These are phyloP conservation scores for Rambutsinella grinnellia DNA, from an alignment of 2,888 invertebrate species.

Conservation along the genomic window DNA sequence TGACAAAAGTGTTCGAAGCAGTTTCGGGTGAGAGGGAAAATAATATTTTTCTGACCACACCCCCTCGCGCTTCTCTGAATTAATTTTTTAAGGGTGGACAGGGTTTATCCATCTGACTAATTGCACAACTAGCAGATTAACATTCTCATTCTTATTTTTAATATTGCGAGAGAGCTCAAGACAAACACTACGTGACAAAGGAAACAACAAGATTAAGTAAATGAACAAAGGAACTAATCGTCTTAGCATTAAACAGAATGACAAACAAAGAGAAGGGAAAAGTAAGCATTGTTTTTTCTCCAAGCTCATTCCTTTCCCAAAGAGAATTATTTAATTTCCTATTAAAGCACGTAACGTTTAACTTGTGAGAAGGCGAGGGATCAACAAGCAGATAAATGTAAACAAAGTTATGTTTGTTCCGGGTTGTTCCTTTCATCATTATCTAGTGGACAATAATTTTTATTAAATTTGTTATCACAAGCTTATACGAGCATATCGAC, in stretches of 20 bases:
- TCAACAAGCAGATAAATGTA: not conserved
- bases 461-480: conserved; percentile 14
- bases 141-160: too few species aligned
- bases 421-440: not conserved
- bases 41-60: too few species aligned
- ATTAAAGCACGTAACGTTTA: not conserved
- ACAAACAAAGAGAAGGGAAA: not conserved
- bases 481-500: too few species aligned
- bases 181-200: not conserved
- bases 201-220: not conserved
- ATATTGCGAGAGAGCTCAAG: not conserved
- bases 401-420: not conserved
- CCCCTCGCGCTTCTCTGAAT: too few species aligned
- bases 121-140: too few species aligned
- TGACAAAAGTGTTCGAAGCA: too few species aligned
- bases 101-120: too few species aligned
- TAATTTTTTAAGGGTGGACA: too few species aligned
- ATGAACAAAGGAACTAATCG: not conserved
- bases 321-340: not conserved
- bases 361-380: not conserved
- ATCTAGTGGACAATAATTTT: conserved; percentile 1
- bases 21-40: too few species aligned
- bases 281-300: too few species aligned
- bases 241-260: not conserved
- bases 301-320: too few species aligned